Evolutionary conservation across 1,140 invertebrate species (phyloP).

Genomic region (Thrips palmi): DNA sequence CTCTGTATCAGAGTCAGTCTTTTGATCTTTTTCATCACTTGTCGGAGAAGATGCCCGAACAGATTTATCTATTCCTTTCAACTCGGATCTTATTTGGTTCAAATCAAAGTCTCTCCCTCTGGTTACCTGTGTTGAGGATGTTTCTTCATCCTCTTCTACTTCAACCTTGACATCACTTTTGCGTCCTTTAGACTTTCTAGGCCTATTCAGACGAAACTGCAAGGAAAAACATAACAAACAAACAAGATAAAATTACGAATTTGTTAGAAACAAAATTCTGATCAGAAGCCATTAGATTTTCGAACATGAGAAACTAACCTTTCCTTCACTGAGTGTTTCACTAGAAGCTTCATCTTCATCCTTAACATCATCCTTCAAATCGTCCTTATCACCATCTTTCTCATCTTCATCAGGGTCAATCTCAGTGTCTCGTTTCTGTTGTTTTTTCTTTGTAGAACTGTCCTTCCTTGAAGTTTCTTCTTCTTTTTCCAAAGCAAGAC

Average conservation of each 20-base stretch:
- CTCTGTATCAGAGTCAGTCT: constrained; percentile 4
- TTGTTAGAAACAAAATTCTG: too few relatives aligned
- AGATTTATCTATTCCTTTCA: constrained; percentile 55
- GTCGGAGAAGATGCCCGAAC: constrained; percentile 21
- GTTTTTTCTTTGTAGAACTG: constrained; percentile 17
- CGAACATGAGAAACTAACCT: too few relatives aligned
- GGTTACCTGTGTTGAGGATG: constrained; percentile 19
- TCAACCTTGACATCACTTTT: constrained; percentile 10
- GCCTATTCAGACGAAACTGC: too few relatives aligned
- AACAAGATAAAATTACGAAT: too few relatives aligned
- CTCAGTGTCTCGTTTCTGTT: neutral
- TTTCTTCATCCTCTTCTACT: constrained; percentile 18
- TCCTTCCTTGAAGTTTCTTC: constrained; percentile 22
- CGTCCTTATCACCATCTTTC: constrained; percentile 23
- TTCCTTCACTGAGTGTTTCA: too few relatives aligned
- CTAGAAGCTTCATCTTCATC: too few relatives aligned
- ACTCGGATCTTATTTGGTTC: constrained; percentile 62
- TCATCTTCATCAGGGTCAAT: constrained; percentile 18
- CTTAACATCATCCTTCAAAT: constrained; percentile 22
- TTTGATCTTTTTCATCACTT: constrained; percentile 8
- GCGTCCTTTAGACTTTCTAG: too few relatives aligned
- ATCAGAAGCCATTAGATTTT: too few relatives aligned
- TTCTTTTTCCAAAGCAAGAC: constrained; percentile 13
- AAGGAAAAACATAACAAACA: too few relatives aligned
- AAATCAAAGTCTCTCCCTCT: constrained; percentile 60